Evolutionary conservation across 2,113 vertebrate species (phyloP).

Genomic region (Laticauda colubrina): DNA sequence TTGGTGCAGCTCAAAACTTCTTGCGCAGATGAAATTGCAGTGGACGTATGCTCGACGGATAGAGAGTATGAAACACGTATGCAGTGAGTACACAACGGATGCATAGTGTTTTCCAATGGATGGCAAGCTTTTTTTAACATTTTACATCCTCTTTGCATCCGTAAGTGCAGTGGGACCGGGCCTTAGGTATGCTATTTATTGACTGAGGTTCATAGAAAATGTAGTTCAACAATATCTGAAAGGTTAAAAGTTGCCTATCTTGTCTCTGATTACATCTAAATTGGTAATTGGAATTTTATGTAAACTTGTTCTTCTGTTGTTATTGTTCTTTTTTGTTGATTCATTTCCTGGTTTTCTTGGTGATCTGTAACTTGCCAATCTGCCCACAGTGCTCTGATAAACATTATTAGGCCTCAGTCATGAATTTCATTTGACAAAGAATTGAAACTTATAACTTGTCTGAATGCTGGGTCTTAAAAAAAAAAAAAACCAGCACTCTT

Average conservation of each 20-base stretch:
- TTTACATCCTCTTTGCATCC: too few species aligned
- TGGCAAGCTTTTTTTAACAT: too few species aligned
- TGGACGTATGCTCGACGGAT: too few species aligned
- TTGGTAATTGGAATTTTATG: background rate
- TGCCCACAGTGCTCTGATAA: background rate
- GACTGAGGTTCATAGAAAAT: background rate
- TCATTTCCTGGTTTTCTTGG: background rate
- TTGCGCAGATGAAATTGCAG: too few species aligned
- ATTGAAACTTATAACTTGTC: background rate
- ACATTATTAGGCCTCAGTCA: background rate
- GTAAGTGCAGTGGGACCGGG: too few species aligned
- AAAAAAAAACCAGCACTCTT: background rate
- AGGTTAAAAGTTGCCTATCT: background rate
- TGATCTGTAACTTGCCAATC: background rate
- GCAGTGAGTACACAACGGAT: too few species aligned
- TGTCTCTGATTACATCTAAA: background rate
- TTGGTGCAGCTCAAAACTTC: too few species aligned
- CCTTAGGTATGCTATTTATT: background rate
- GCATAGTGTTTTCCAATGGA: too few species aligned
- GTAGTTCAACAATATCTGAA: background rate
- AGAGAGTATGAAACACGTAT: too few species aligned
- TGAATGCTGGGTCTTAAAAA: background rate
- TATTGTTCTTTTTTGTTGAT: background rate
- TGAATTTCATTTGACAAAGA: background rate
- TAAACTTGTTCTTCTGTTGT: background rate